These are phyloP conservation scores for Eugnorisma glareosa DNA, from an alignment of 2,888 invertebrate genomes.

Conservation along the genomic window DNA sequence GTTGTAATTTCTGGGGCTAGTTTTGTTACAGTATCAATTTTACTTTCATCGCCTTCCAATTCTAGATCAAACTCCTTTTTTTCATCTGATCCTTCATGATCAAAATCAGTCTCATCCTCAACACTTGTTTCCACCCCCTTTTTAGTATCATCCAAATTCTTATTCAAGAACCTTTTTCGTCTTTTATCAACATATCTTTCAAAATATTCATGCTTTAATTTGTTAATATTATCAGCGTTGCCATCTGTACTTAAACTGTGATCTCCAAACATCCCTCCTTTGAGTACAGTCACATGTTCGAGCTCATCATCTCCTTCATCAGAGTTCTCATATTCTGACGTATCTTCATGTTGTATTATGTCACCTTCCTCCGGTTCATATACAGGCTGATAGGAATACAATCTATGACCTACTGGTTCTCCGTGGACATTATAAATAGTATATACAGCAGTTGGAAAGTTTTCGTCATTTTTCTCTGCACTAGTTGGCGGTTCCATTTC, in stretches of 20 bases:
- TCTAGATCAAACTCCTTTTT: slow-evolving; percentile 71
- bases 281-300: slow-evolving; percentile 83
- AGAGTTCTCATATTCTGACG: slow-evolving; percentile 80
- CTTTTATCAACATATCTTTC: slow-evolving; percentile 86
- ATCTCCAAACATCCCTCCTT: slow-evolving; percentile 85
- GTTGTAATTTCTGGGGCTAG: slow-evolving; percentile 56
- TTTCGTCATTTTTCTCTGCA: slow-evolving; percentile 76
- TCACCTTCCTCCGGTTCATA: slow-evolving; percentile 87
- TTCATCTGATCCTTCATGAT: slow-evolving; percentile 75
- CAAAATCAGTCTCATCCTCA: slow-evolving; percentile 71
- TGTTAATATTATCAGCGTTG: slow-evolving; percentile 81
- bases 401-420: slow-evolving; percentile 86
- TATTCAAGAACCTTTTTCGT: slow-evolving; percentile 83
- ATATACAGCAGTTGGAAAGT: slow-evolving; percentile 86
- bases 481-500: slow-evolving; percentile 74
- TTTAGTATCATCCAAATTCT: slow-evolving; percentile 75
- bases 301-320: slow-evolving; percentile 78
- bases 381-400: slow-evolving; percentile 88
- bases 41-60: slow-evolving; percentile 75
- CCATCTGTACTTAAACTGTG: slow-evolving; percentile 68
- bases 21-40: slow-evolving; percentile 61
- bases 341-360: slow-evolving; percentile 78
- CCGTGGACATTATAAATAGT: slow-evolving; percentile 88
- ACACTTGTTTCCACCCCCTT: slow-evolving; percentile 75
- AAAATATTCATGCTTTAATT: slow-evolving; percentile 86